Base-by-base conservation (phyloP, 2,113 vertebrate species). In the Melanerpes formicivorus region DNA sequence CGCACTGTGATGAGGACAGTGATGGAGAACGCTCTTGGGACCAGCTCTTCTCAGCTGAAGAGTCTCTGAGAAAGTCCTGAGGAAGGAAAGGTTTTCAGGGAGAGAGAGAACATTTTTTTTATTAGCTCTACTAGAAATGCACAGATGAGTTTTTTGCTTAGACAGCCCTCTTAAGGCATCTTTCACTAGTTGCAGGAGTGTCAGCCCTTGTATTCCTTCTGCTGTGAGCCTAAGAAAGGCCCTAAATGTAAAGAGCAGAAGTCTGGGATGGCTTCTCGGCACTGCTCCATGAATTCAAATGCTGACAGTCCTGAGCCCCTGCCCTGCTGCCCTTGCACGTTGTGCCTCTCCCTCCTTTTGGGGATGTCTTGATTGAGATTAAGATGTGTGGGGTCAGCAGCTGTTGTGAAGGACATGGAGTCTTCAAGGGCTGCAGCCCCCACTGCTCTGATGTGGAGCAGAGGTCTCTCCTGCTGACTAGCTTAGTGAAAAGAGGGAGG, bases 111-210 rank as follows among this genome's bases (percentile, higher is more conserved):
- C 54, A 3, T 66, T 79, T 21, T 63, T 79, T 21, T 64, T 67
- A 16, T 66, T 76, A 87, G 67, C 82, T 66, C 34, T 42, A 0
- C 75, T 11, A 2, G 30, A 15, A 37, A 40, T 0, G 25, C 46
- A 3, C 29, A 18, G 84, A 18, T 0, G 19, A 90, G 93, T 3
- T 89, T 91, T 81, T 87, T 95, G 90, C 42, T 96, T 93, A 95
- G 93, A 96, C 93, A 94, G 93, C 92, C 92, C 93, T 94, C 92
- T 95, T 70, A 87, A 93, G 93, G 95, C 92, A 16, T 13, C 80
- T 67, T 22, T 60, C 78, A 52, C 71, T 5, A 52, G 67, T 18
- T 93, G 95, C 91, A 91, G 78, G 65, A 84, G 29, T 7, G 27
- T 9, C 65, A 40, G 65, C 69, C 2, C 21, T 40, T 34, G 1